phyloP scores from a whole-genome alignment of 2,797 vertebrate genomes.

The Hemitrygon akajei region DNA sequence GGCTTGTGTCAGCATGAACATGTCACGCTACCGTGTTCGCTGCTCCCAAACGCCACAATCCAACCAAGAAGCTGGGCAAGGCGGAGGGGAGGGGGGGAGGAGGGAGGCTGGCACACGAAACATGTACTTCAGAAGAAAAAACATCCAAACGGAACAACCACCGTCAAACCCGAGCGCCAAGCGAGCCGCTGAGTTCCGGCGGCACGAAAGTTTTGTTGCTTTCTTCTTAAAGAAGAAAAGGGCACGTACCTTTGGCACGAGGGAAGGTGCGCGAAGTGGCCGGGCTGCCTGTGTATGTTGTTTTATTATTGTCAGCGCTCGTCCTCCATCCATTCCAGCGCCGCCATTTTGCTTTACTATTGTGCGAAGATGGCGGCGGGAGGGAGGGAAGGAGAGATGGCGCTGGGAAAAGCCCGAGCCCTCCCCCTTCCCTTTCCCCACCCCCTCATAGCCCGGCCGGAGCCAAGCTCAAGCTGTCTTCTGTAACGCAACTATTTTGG shows the following conservation, averaged over 20 bases:
- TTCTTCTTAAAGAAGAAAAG: background rate
- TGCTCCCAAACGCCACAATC: constrained; percentile 16
- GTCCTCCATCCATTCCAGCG: constrained; percentile 50
- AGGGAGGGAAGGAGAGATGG: background rate
- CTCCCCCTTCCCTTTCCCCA: too few species aligned
- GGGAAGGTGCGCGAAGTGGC: constrained; percentile 13
- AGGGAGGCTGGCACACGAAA: background rate
- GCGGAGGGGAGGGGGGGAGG: background rate
- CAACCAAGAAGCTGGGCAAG: constrained; percentile 22
- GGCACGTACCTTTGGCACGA: constrained; percentile 33
- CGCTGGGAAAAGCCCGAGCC: too few species aligned
- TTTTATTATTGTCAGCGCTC: constrained; percentile 46
- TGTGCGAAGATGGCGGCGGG: constrained; percentile 43
- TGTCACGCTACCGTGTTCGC: constrained; percentile 25
- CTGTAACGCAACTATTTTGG: too few species aligned
- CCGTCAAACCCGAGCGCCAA: background rate
- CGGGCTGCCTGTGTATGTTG: background rate
- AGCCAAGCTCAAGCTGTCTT: too few species aligned
- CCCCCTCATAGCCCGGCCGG: too few species aligned
- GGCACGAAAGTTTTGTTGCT: background rate
- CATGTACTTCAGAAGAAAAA: background rate
- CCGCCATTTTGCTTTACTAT: constrained; percentile 62
- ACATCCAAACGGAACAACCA: background rate
- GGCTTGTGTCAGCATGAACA: constrained; percentile 20
- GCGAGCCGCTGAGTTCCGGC: background rate